Base-by-base conservation (phyloP, 2,888 invertebrate genomes). In the Emmelina monodactyla region DNA sequence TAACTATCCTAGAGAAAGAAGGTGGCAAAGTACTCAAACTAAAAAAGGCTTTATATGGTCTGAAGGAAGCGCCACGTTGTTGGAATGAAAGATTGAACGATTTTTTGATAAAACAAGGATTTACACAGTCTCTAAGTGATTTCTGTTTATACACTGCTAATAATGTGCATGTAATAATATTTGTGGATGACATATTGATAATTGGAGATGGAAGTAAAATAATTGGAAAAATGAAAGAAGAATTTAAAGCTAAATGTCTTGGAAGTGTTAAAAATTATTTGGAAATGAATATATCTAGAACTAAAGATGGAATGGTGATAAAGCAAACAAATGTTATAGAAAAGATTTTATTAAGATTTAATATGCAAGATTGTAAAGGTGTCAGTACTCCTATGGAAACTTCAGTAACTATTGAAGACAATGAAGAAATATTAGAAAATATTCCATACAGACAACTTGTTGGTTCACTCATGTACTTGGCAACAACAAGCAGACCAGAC, bases 161-260 rank as follows among this genome's bases (percentile, higher is more conserved):
- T n/a, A n/a, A n/a, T n/a, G n/a, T n/a, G n/a, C n/a, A n/a, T n/a
- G n/a, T 42, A 35, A 37, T 44, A 42, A 34, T 43, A 28, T 41
- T 37, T 34, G 35, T 35, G 15, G 37, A 45, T 41, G 40, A 40
- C 28, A 39, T 37, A 28, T 14, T 33, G 3, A 4, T 37, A 19
- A 37, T 33, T 22, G 33, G 33, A 33, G 15, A 37, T 14, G n/a
- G 6, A 14, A 28, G 33, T 29, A 19, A 34, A 25, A 33, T 33
- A 19, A 40, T 25, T 14, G 13, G 34, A 34, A 14, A 33, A 11
- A 31, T 42, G 22, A 31, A 38, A 33, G 31, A 28, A 9, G 33
- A 37, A 37, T 40, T 37, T 32, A 37, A 37, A 13, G 32, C 34
- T 4, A 42, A 37, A 33, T 33, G 40, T 19, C 15, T 42, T 12